Evolutionary conservation across 2,797 vertebrate genomes (phyloP).

Genomic region (Thaleichthys pacificus): DNA sequence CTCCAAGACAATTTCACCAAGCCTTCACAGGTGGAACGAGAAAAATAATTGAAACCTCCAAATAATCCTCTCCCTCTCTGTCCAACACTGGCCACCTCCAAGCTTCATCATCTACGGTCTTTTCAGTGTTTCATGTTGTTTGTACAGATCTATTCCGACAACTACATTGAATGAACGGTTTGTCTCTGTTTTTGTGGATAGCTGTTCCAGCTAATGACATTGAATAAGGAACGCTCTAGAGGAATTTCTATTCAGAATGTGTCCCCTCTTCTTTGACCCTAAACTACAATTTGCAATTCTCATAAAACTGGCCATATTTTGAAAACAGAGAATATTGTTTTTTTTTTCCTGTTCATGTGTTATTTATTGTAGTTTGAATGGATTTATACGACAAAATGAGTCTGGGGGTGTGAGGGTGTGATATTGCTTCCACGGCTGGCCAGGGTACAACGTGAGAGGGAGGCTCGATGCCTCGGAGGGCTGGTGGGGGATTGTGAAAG

Average conservation of each 20-base stretch:
- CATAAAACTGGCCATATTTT: slow-evolving; percentile 61
- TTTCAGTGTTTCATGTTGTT: slow-evolving; percentile 9
- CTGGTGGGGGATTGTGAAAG: slow-evolving; percentile 55
- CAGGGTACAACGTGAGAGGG: slow-evolving; percentile 46
- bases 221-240: too few relatives aligned
- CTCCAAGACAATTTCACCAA: slow-evolving; percentile 49
- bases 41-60: slow-evolving; percentile 46
- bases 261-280: slow-evolving; percentile 35
- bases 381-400: slow-evolving; percentile 66
- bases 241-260: not conserved
- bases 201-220: not conserved
- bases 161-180: slow-evolving; percentile 27
- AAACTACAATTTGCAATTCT: slow-evolving; percentile 57
- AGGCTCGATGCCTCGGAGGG: slow-evolving; percentile 64
- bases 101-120: slow-evolving; percentile 13
- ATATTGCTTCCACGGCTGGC: slow-evolving; percentile 54
- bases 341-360: slow-evolving; percentile 57
- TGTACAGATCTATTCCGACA: not conserved
- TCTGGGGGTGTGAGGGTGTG: slow-evolving; percentile 53
- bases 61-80: slow-evolving; percentile 12
- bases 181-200: slow-evolving; percentile 21
- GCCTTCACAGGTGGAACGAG: slow-evolving; percentile 44
- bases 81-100: not conserved
- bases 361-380: slow-evolving; percentile 70
- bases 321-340: slow-evolving; percentile 72